Evolutionary conservation across 2,888 invertebrate species (phyloP).

Genomic region (Drosophila prolongata): DNA sequence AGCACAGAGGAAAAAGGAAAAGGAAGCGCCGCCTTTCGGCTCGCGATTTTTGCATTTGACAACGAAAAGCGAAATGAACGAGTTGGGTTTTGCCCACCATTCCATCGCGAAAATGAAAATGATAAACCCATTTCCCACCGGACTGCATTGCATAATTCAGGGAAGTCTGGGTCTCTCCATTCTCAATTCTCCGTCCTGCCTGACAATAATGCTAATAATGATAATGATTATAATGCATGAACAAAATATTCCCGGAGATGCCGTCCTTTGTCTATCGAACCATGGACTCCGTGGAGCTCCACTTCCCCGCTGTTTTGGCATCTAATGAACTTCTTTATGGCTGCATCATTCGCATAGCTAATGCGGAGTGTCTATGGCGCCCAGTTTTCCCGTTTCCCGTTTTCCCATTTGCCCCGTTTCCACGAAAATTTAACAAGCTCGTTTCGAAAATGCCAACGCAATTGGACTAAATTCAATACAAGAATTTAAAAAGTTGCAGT

Average conservation of each 20-base stretch:
- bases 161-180: not conserved
- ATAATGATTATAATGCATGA: conserved; percentile 52
- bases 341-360: conserved; percentile 39
- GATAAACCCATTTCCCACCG: conserved; percentile 5
- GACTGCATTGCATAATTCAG: conserved; percentile 52
- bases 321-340: conserved; percentile 46
- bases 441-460: not conserved
- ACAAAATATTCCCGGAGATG: conserved; percentile 45
- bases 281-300: conserved; percentile 10
- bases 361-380: conserved; percentile 24
- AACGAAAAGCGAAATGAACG: conserved; percentile 53
- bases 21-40: conserved; percentile 60
- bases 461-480: not conserved
- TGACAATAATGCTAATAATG: conserved; percentile 74
- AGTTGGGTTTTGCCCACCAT: conserved; percentile 29
- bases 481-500: not conserved
- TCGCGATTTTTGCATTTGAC: conserved; percentile 74
- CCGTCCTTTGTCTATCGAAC: conserved; percentile 47
- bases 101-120: conserved; percentile 9
- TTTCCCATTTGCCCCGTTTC: too few species aligned
- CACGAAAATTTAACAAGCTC: not conserved
- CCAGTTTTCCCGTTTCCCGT: not conserved
- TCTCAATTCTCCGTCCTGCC: conserved; percentile 41
- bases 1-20: conserved; percentile 64
- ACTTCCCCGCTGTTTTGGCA: conserved; percentile 21